These are phyloP conservation scores for Rattus rattus DNA, from an alignment of 2,113 vertebrate species.

Conservation along the genomic window DNA sequence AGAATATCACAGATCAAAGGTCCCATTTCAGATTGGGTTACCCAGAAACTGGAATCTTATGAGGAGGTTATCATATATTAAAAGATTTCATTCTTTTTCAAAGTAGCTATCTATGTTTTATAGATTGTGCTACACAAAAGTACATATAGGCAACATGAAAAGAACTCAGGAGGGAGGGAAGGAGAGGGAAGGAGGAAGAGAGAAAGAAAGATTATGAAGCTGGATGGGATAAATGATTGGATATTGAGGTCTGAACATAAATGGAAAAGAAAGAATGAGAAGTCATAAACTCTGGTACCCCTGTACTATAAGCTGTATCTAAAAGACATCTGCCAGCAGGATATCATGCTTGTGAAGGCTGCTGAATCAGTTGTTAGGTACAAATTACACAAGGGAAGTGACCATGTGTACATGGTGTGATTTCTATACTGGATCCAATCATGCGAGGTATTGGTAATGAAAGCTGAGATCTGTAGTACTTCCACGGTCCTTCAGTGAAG, in stretches of 20 bases:
- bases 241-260: no score
- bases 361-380: not conserved
- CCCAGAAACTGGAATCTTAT: not conserved
- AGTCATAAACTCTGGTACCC: not conserved
- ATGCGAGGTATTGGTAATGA: not conserved
- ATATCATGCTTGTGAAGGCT: not conserved
- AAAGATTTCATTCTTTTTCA: not conserved
- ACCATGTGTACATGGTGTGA: not conserved
- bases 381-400: not conserved
- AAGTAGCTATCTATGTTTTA: not conserved
- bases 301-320: not conserved
- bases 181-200: no score
- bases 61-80: not conserved
- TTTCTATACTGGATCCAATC: not conserved
- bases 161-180: not conserved
- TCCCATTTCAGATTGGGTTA: not conserved
- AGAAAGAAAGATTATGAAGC: not conserved
- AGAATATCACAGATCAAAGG: no score
- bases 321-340: not conserved
- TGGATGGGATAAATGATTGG: not conserved
- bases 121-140: not conserved
- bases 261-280: not conserved
- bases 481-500: not conserved
- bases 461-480: not conserved
- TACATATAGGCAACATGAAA: not conserved